A percentile compares a stretch with the other conserved stretches of the same genome.
Evolutionary conservation across 2,113 vertebrate species (phyloP).

Genomic region (Apus apus): DNA sequence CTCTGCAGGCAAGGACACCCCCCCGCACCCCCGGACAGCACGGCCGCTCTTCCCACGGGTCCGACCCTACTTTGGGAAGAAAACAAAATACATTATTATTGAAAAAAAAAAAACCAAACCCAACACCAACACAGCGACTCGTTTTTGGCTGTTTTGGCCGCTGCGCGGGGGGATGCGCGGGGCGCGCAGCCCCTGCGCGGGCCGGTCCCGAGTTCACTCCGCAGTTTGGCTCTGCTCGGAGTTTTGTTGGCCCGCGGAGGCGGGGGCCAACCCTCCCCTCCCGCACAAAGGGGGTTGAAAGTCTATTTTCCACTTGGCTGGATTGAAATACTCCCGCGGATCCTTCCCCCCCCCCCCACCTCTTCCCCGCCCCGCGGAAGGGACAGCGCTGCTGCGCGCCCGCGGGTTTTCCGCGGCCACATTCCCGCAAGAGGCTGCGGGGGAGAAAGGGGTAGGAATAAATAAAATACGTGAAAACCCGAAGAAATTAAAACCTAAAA

Average conservation of each 20-base stretch:
- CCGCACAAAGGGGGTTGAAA: slow-evolving; percentile 75
- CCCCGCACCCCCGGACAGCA: neutral
- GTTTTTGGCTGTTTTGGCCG: rapidly evolving
- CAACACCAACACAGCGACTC: too few relatives aligned
- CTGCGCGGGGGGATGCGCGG: neutral
- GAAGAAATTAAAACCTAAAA: neutral
- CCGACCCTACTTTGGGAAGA: neutral
- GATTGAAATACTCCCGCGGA: slow-evolving; percentile 59
- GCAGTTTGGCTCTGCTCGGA: slow-evolving; percentile 54
- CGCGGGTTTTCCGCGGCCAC: neutral
- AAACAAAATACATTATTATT: too few relatives aligned
- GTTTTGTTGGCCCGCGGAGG: neutral
- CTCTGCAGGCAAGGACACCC: neutral
- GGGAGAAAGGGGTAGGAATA: rapidly evolving
- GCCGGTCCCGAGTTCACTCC: slow-evolving; percentile 57
- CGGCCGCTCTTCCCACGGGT: neutral
- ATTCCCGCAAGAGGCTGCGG: neutral
- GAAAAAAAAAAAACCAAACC: too few relatives aligned
- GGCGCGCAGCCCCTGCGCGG: slow-evolving; percentile 25
- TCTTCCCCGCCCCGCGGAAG: neutral
- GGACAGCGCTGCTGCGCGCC: neutral
- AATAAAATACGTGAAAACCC: neutral
- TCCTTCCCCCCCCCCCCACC: neutral
- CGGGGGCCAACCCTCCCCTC: slow-evolving; percentile 41
- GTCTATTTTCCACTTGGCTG: slow-evolving; percentile 81